phyloP scores from a whole-genome alignment of 1,140 invertebrate genomes.

The Mylabris phalerata region DNA sequence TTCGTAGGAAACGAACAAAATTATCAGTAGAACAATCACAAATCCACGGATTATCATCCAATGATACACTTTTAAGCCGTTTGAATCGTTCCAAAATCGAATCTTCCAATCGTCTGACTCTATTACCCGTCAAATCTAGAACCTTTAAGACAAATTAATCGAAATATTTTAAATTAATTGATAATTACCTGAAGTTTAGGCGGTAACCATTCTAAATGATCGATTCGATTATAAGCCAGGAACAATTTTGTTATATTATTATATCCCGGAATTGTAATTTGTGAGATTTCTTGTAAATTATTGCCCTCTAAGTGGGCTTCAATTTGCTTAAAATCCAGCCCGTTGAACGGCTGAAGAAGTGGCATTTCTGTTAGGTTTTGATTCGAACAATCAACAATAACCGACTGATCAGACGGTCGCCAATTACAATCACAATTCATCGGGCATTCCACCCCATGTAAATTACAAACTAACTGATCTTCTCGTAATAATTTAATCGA shows the following conservation, averaged over 20 bases:
- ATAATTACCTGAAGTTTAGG: slow-evolving; percentile 16
- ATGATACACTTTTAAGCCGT: slow-evolving; percentile 1
- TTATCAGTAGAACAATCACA: slow-evolving; percentile 16
- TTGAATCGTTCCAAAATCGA: slow-evolving; percentile 1
- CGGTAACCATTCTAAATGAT: slow-evolving; percentile 18
- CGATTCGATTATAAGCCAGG: slow-evolving; percentile 17
- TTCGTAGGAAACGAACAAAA: slow-evolving; percentile 15
- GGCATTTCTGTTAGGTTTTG: slow-evolving; percentile 12
- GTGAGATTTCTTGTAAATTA: slow-evolving; percentile 2
- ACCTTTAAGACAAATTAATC: slow-evolving; percentile 15
- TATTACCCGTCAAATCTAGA: slow-evolving; percentile 18
- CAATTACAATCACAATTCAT: slow-evolving; percentile 13
- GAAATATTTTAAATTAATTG: neutral
- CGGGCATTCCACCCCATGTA: neutral
- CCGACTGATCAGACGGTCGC: slow-evolving; percentile 10
- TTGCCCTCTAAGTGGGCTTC: slow-evolving; percentile 10
- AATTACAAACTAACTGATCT: neutral
- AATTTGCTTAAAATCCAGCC: slow-evolving; percentile 3
- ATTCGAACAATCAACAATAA: slow-evolving; percentile 13
- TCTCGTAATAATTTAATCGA: neutral
- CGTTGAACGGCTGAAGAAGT: neutral
- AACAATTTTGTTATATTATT: slow-evolving; percentile 17
- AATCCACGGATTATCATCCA: slow-evolving; percentile 26
- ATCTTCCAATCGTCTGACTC: slow-evolving; percentile 2
- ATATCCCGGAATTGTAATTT: slow-evolving; percentile 1